phyloP scores from a whole-genome alignment of 2,797 vertebrate genomes.

The Syngnathus rostellatus region DNA sequence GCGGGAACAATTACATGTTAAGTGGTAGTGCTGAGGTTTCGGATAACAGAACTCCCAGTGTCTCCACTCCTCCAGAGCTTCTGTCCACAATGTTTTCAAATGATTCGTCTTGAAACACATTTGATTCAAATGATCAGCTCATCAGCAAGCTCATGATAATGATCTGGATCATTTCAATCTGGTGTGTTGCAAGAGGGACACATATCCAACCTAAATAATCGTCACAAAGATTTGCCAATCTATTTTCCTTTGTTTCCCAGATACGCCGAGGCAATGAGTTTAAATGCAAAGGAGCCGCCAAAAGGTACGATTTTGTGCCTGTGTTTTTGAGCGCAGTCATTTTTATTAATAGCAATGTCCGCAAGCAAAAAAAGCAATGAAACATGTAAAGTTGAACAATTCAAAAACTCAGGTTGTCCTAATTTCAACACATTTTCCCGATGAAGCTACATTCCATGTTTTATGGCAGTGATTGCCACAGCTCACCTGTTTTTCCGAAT shows the following conservation, averaged over 20 bases:
- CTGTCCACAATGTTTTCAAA: no score
- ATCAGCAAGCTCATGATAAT: no score
- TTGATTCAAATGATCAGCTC: no score
- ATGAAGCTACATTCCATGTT: not conserved
- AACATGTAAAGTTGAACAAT: not conserved
- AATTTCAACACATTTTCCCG: not conserved
- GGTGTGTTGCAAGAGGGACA: not conserved
- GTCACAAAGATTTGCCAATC: not conserved
- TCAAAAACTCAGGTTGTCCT: not conserved
- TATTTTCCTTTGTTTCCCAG: conserved; percentile 1
- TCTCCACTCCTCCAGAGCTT: no score
- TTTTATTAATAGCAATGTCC: not conserved
- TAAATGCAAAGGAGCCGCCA: conserved; percentile 14
- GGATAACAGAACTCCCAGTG: no score
- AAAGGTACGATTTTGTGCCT: conserved; percentile 8
- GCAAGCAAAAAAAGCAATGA: not conserved
- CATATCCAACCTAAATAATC: not conserved
- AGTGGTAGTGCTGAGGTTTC: no score
- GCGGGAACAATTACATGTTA: no score
- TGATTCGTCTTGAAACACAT: no score
- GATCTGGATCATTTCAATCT: no score
- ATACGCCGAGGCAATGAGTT: conserved; percentile 31
- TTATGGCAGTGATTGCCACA: no score
- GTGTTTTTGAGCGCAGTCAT: no score
- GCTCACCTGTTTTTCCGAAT: no score